Evolutionary conservation across 2,888 invertebrate genomes (phyloP).

Genomic region (Odontothrips loti): DNA sequence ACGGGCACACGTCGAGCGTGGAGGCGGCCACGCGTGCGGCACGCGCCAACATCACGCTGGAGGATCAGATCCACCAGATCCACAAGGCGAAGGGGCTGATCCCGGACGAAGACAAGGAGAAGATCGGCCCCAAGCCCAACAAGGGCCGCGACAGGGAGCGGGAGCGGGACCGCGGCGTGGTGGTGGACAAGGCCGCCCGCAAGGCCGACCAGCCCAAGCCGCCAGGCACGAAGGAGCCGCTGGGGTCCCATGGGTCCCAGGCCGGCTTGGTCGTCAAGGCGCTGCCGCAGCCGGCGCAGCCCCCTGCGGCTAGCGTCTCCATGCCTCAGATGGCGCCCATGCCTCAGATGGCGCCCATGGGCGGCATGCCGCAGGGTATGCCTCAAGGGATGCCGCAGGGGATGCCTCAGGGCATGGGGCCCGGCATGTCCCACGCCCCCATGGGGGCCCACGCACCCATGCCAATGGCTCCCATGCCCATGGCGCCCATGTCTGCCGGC

Average conservation of each 20-base stretch:
- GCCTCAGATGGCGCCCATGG: slow-evolving; percentile 41
- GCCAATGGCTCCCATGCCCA: slow-evolving; percentile 33
- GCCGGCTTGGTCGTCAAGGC: not conserved
- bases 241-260: not conserved
- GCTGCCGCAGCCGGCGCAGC: slow-evolving; percentile 47
- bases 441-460: slow-evolving; percentile 52
- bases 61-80: slow-evolving; percentile 93
- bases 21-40: slow-evolving; percentile 94
- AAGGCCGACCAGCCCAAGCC: slow-evolving; percentile 44
- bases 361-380: slow-evolving; percentile 30
- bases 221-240: not conserved
- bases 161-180: slow-evolving; percentile 12
- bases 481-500: slow-evolving; percentile 35
- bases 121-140: slow-evolving; percentile 88
- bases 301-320: slow-evolving; percentile 45
- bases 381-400: not conserved
- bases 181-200: slow-evolving; percentile 46
- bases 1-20: slow-evolving; percentile 95
- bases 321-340: slow-evolving; percentile 52
- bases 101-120: slow-evolving; percentile 94
- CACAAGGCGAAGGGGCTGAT: slow-evolving; percentile 92
- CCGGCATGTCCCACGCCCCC: slow-evolving; percentile 50
- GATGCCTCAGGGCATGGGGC: slow-evolving; percentile 30
- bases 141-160: slow-evolving; percentile 41
- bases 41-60: slow-evolving; percentile 88